Percentiles rank a stretch among this genome's conserved stretches.
Conservation (phyloP, 2,113 vertebrate species). For the Phalacrocorax pelagicus region DNA sequence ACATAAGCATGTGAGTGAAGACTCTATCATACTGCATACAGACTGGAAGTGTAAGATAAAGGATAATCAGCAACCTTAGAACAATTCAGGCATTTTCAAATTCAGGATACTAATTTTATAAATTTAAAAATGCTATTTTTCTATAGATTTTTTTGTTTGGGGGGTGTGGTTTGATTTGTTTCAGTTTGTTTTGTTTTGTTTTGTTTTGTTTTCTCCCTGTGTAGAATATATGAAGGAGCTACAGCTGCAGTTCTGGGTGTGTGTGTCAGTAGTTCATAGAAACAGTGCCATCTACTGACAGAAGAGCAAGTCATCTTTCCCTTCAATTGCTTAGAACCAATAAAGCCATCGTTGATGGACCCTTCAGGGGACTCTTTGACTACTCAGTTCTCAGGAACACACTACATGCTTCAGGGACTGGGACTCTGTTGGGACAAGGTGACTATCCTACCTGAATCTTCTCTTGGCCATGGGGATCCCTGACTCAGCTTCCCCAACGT, state of each 20-base stretch:
- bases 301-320: not conserved
- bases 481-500: not conserved
- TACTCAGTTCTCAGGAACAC: not conserved
- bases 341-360: not conserved
- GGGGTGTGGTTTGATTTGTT: rapidly evolving
- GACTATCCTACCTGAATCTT: not conserved
- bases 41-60: not conserved
- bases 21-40: not conserved
- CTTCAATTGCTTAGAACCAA: not conserved
- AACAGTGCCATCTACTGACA: conserved; percentile 67
- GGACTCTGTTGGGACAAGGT: not conserved
- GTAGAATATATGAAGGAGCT: not conserved
- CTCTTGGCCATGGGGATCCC: not conserved
- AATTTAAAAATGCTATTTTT: not conserved
- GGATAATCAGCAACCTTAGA: not conserved
- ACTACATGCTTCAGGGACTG: not conserved
- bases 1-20: not conserved
- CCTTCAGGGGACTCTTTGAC: not conserved
- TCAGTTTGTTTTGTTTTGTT: not conserved
- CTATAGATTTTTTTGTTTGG: rapidly evolving
- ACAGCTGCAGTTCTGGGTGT: not conserved
- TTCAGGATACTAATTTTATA: not conserved
- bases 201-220: not conserved
- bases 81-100: not conserved
- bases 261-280: conserved; percentile 38